Evolutionary conservation across 2,113 vertebrate species (phyloP).

Genomic region (Ctenodactylus gundi): DNA sequence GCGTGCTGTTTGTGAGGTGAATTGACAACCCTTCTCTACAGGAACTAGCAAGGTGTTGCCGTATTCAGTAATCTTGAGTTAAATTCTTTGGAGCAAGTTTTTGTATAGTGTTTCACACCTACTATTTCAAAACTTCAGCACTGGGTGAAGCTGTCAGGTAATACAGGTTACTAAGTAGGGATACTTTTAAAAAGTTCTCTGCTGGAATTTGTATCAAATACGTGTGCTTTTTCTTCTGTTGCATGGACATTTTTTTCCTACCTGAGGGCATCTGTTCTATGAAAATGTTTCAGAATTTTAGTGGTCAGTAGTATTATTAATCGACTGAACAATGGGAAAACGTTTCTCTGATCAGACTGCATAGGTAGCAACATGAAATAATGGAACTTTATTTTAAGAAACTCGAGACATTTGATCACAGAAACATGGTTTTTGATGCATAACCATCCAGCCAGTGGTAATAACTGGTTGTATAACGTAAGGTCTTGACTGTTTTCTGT

Average conservation of each 20-base stretch:
- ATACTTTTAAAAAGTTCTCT: background rate
- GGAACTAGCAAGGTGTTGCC: background rate
- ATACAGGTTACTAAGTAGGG: background rate
- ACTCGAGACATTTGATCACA: background rate
- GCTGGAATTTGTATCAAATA: constrained; percentile 18
- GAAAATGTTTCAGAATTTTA: background rate
- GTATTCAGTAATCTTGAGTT: background rate
- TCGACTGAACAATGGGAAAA: background rate
- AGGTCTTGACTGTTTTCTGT: background rate
- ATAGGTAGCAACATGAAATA: background rate
- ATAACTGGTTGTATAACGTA: background rate
- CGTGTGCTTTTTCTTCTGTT: background rate
- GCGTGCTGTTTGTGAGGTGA: background rate
- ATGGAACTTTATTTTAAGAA: background rate
- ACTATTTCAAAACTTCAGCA: background rate
- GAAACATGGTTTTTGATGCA: background rate
- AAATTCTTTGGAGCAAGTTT: background rate
- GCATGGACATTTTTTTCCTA: background rate
- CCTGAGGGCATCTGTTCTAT: background rate
- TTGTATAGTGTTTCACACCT: background rate
- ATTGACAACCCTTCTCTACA: background rate
- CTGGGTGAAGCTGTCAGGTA: background rate
- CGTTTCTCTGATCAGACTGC: background rate
- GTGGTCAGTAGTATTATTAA: background rate
- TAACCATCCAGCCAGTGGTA: background rate